These are phyloP conservation scores for Campylomormyrus numenius DNA, from an alignment of 2,113 vertebrate species.

Conservation along the genomic window DNA sequence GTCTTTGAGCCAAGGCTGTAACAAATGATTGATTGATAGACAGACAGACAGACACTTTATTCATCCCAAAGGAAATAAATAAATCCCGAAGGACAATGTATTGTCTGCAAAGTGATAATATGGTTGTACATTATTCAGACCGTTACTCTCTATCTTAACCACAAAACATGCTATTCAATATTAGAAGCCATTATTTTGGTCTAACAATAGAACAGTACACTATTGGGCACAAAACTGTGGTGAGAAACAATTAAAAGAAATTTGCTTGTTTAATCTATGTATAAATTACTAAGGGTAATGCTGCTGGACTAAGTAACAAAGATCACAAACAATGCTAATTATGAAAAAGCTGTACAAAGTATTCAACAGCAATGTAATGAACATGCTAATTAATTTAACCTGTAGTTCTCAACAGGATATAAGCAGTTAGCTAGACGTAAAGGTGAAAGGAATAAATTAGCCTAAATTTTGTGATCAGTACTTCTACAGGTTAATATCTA, in stretches of 20 bases:
- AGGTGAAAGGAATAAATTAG: background rate
- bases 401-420: background rate
- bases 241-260: background rate
- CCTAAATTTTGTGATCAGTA: background rate
- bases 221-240: background rate
- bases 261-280: background rate
- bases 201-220: background rate
- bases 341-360: background rate
- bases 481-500: background rate
- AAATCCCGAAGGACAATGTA: background rate
- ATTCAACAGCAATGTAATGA: background rate
- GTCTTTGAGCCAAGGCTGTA: background rate
- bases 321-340: background rate
- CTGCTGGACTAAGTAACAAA: background rate
- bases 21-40: background rate
- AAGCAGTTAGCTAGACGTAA: background rate
- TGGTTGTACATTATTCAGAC: background rate
- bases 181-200: background rate
- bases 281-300: background rate
- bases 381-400: background rate
- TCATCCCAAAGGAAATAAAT: too few relatives aligned
- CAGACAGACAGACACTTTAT: too few relatives aligned
- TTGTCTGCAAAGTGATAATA: background rate
- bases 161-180: background rate
- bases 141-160: background rate